Evolutionary conservation across 2,113 vertebrate genomes (phyloP), one percentile per base, ranked within the genome.

Genomic region (Pogonocichla stellata): DNA sequence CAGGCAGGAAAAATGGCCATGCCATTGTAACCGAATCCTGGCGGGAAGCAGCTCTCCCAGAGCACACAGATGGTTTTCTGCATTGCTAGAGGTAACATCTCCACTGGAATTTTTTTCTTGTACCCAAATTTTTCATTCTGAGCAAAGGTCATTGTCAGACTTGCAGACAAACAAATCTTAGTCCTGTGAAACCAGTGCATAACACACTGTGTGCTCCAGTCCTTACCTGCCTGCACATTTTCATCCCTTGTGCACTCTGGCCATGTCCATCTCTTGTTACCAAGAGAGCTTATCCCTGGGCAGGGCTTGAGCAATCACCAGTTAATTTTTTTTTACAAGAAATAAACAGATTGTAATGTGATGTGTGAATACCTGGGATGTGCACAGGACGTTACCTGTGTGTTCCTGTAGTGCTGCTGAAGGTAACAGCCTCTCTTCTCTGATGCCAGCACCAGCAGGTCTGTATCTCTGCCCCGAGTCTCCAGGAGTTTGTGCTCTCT

Each of bases 21-120:
- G 81, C 91, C 60, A 23, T 73, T 90, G 85, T 90, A 95, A 96
- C 93, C 9, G 4, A 95, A 97, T 64, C 96, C 94, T 83, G 89
- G 25, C 2, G 88, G 95, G 92, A 88, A 78, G 91, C 83, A 25
- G 38, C 23, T 81, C 70, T 91, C 93, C 95, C 90, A 77, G 50
- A 77, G 79, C 96, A 66, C 18, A 23, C 91, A 94, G 87, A 88
- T 92, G 96, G 75, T 38, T 82, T 50, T 60, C 81, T 87, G 94
- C 62, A 13, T 3, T 47, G n/a, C 5, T 15, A 64, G 58, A 85
- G 48, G 92, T 45, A 75, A 69, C 2, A 8, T 40, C 94, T 75
- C 81, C 69, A 53, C 20, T 45, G 78, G 48, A 29, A 22, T 17
- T 47, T 60, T 28, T 38, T 2, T 8, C 81, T 42, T 56, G 47